Evolutionary conservation across 2,888 invertebrate genomes (phyloP), one percentile per base, ranked within the genome.

Genomic region (Mystacides longicornis): DNA sequence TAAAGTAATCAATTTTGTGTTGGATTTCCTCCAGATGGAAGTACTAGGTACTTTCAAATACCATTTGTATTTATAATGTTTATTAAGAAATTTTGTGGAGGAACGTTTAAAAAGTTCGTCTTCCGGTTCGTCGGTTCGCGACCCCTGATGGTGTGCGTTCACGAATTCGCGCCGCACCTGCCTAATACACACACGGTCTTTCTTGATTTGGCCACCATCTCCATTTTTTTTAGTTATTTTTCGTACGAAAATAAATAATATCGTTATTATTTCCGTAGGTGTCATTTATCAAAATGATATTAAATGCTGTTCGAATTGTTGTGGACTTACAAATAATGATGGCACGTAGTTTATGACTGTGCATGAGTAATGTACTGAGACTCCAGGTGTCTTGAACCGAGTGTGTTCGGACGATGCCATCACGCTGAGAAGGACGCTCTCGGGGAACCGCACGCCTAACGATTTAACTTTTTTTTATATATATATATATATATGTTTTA

Each of bases 131-230:
- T n/a, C n/a, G n/a, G n/a, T n/a, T n/a, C n/a, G n/a, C n/a, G n/a
- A n/a, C n/a, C n/a, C n/a, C n/a, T n/a, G n/a, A n/a, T n/a, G n/a
- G 16, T 14, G 37, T 37, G 37, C 16, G 16, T 7, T 7, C 46
- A 52, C 31, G 23, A 19, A 31, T 53, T 53, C 53, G 53, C 48
- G 22, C 14, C 23, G 33, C 53, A 53, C 53, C 53, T 53, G 53
- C 53, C 18, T 48, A 33, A 33, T 16, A 47, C 18, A 48, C 48
- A 48, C 18, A 45, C 45, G 45, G n/a, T n/a, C n/a, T n/a, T 21
- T 45, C 21, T 45, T 45, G 45, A 45, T 45, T 45, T 45, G 14
- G 20, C 37, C 37, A 37, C 37, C 16, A 37, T 16, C 37, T 37
- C 37, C 16, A 14, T 37, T 37, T 37, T 3, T 37, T 14, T 16